phyloP scores from a whole-genome alignment of 2,797 vertebrate genomes.

The Diplodus puntazzo region DNA sequence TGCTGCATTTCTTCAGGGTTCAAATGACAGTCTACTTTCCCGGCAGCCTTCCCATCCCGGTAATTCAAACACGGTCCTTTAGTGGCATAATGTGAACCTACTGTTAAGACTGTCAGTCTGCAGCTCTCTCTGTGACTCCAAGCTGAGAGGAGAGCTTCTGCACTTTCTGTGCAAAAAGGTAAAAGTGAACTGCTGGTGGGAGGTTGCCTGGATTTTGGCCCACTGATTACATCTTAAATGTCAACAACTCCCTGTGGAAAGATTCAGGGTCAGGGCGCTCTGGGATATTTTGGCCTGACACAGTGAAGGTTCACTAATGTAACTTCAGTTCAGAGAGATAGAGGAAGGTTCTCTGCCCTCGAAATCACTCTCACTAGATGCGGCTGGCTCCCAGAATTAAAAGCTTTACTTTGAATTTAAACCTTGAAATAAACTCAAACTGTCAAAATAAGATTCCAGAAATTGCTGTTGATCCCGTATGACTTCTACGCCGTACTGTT shows the following conservation, averaged over 20 bases:
- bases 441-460: slow-evolving; percentile 24
- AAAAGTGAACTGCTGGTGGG: slow-evolving; percentile 19
- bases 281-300: slow-evolving; percentile 30
- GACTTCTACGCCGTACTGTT: slow-evolving; percentile 16
- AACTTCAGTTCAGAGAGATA: not conserved
- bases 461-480: not conserved
- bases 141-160: slow-evolving; percentile 8
- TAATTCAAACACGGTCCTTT: slow-evolving; percentile 4
- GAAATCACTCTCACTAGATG: not conserved
- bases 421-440: slow-evolving; percentile 31
- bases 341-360: not conserved
- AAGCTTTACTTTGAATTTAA: not conserved
- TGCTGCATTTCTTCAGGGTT: not conserved
- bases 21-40: not conserved
- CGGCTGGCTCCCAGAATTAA: not conserved
- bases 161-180: slow-evolving; percentile 27
- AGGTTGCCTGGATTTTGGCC: slow-evolving; percentile 32
- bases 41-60: not conserved
- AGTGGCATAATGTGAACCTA: slow-evolving; percentile 10
- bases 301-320: slow-evolving; percentile 13
- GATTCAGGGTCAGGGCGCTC: slow-evolving; percentile 40
- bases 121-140: slow-evolving; percentile 12
- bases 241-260: slow-evolving; percentile 52
- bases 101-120: slow-evolving; percentile 18
- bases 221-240: slow-evolving; percentile 60